Base-by-base conservation (phyloP, 2,113 vertebrate genomes). In the Epinephelus lanceolatus region DNA sequence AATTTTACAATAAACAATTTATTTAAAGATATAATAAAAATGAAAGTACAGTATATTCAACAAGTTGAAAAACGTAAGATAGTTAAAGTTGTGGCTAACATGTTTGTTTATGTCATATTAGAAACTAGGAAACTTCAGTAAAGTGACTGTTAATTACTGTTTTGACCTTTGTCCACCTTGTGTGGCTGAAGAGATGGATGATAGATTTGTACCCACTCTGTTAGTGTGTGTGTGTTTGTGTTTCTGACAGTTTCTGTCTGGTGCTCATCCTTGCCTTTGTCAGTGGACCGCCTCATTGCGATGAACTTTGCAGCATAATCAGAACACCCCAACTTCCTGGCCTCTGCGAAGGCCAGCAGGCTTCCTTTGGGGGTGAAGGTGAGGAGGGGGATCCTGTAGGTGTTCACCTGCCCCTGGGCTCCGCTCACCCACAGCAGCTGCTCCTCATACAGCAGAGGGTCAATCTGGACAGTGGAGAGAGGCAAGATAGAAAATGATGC, bases 371-470 rank as follows among this genome's bases (percentile, higher is more conserved):
- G 81, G 0, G 97, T 98, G 83, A 93, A 95, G 5, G 96, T 93
- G 81, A 98, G 91, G 61, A 98, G 87, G 0, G 97, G 97, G 71
- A 98, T 93, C 74, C 97, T 93, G 89, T 91, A 98, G 5, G 96
- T 96, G 88, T 94, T 91, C 70, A 98, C 97, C 1, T 93, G 13
- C 5, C 96, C 97, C 42, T 93, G 90, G 3, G 45, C 78, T 1
- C 96, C 96, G 3, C 95, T 95, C 68, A 97, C 94, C 97, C 97
- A 98, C 71, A 98, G 92, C 86, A 97, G 77, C 90, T 97, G 96
- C 91, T 98, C 97, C 63, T 96, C 94, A 19, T 94, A 94, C 81
- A 98, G 63, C 80, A 97, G 71, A 0, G 97, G 97, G 1, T 93
- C 63, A 2, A 97, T 95, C 97, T 97, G 84, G 21, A 47, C 19